These are phyloP conservation scores for Nothocercus julius DNA, from an alignment of 2,113 vertebrate genomes.

Conservation along the genomic window DNA sequence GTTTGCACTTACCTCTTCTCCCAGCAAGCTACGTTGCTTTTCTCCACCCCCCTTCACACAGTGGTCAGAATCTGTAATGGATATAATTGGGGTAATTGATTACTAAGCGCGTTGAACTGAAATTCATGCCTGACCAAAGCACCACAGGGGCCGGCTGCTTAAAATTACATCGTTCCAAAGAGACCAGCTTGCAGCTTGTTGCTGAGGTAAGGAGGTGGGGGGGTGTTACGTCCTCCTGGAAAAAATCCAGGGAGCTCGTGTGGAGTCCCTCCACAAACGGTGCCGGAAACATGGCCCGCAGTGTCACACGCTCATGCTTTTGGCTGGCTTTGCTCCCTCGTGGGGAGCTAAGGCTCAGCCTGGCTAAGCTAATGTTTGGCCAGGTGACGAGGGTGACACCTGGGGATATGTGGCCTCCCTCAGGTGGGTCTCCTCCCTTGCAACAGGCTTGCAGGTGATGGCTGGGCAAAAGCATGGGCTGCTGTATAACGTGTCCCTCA, in stretches of 20 bases:
- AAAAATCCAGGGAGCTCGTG: accelerated
- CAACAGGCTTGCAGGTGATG: neutral
- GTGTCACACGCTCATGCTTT: neutral
- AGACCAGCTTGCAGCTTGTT: neutral
- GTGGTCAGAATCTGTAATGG: neutral
- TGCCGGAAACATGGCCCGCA: neutral
- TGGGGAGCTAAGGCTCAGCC: neutral
- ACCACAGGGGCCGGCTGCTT: neutral
- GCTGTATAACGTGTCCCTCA: neutral
- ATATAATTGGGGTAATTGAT: neutral
- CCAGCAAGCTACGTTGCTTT: neutral
- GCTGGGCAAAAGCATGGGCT: neutral
- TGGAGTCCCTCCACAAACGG: neutral
- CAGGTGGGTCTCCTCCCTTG: neutral
- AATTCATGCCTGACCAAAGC: neutral
- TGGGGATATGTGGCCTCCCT: neutral
- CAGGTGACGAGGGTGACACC: neutral
- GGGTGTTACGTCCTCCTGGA: neutral
- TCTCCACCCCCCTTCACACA: neutral
- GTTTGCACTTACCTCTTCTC: neutral
- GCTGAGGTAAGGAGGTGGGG: neutral
- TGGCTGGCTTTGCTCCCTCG: neutral
- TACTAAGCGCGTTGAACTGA: neutral
- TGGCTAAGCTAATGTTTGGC: neutral
- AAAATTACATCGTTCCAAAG: neutral